Evolutionary conservation across 2,113 vertebrate genomes (phyloP).

Genomic region (Dascyllus trimaculatus): DNA sequence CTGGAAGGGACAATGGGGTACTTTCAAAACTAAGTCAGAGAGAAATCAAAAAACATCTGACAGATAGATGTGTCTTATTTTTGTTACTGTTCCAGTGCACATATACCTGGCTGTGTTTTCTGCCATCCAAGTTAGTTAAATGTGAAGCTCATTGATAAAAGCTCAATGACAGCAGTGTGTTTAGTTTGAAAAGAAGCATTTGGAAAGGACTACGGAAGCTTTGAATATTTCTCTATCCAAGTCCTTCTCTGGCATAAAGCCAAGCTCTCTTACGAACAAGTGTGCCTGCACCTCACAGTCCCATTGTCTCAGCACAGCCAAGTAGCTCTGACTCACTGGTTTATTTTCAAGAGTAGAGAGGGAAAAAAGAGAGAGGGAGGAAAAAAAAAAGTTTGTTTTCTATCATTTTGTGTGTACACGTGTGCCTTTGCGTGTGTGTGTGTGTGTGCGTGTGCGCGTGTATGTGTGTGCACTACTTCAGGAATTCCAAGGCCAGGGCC

Average conservation of each 20-base stretch:
- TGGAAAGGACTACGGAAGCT: slow-evolving; percentile 9
- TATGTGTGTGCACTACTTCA: slow-evolving; percentile 59
- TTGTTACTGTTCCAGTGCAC: background rate
- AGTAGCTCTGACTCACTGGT: slow-evolving; percentile 67
- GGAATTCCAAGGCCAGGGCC: slow-evolving; percentile 67
- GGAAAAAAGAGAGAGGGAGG: background rate
- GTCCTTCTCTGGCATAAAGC: slow-evolving; percentile 34
- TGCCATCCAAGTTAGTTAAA: background rate
- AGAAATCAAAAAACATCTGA: too few relatives aligned
- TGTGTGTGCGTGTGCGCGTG: slow-evolving; percentile 14
- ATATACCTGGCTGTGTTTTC: background rate
- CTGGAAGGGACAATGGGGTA: slow-evolving; percentile 35
- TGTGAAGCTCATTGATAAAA: slow-evolving; percentile 18
- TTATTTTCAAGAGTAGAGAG: slow-evolving; percentile 54
- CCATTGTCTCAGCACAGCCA: slow-evolving; percentile 50
- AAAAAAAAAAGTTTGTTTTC: slow-evolving; percentile 42
- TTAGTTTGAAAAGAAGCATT: slow-evolving; percentile 8
- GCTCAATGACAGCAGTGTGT: background rate
- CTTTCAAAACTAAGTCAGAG: slow-evolving; percentile 43
- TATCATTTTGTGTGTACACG: slow-evolving; percentile 4
- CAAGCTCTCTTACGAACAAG: slow-evolving; percentile 59
- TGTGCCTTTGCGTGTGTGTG: slow-evolving; percentile 23
- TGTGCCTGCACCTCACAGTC: slow-evolving; percentile 42
- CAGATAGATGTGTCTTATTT: slow-evolving; percentile 25
- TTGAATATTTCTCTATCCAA: slow-evolving; percentile 34